These are phyloP conservation scores for Caenorhabditis sp. DNA, from an alignment of 2,888 invertebrate genomes.

Conservation along the genomic window DNA sequence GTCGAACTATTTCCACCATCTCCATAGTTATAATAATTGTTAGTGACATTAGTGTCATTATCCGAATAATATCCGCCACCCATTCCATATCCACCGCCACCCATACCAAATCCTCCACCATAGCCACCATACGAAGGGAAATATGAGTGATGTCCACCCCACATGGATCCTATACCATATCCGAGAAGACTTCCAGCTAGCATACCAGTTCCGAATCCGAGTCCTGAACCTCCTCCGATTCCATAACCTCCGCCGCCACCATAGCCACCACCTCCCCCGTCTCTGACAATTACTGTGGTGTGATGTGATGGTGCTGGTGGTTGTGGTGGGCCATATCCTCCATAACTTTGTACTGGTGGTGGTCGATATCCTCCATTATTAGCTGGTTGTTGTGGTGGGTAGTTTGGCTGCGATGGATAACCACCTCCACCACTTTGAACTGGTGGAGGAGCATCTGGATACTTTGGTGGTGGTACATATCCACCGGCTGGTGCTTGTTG, in stretches of 20 bases:
- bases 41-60: slow-evolving; percentile 62
- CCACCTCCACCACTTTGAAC: slow-evolving; percentile 29
- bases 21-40: slow-evolving; percentile 58
- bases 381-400: slow-evolving; percentile 31
- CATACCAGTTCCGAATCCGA: slow-evolving; percentile 61
- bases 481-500: slow-evolving; percentile 9
- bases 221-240: slow-evolving; percentile 41
- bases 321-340: neutral
- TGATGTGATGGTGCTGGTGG: slow-evolving; percentile 8
- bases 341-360: slow-evolving; percentile 1
- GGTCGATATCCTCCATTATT: slow-evolving; percentile 4
- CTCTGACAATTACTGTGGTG: slow-evolving; percentile 51
- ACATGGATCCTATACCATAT: slow-evolving; percentile 53
- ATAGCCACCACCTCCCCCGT: slow-evolving; percentile 18
- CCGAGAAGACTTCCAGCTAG: slow-evolving; percentile 62
- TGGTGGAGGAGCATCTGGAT: slow-evolving; percentile 57
- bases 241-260: slow-evolving; percentile 44
- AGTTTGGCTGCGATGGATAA: neutral
- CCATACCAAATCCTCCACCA: slow-evolving; percentile 54
- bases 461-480: slow-evolving; percentile 29
- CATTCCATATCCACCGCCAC: slow-evolving; percentile 55
- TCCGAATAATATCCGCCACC: slow-evolving; percentile 61
- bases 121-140: slow-evolving; percentile 57
- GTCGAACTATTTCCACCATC: neutral
- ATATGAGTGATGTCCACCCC: slow-evolving; percentile 40